These are phyloP conservation scores for Nerophis lumbriciformis DNA, from an alignment of 2,113 vertebrate species.

Conservation along the genomic window DNA sequence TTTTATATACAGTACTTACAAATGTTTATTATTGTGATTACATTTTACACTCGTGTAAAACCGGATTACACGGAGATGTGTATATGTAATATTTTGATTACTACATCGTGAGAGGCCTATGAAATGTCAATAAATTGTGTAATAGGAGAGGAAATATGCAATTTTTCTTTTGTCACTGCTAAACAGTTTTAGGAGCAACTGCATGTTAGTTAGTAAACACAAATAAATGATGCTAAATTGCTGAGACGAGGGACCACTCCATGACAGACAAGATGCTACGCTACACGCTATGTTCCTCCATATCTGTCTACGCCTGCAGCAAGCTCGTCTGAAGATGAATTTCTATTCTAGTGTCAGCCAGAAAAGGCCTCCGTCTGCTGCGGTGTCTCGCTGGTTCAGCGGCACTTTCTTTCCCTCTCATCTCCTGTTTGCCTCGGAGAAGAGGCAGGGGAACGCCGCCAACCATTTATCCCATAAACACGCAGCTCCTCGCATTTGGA, in stretches of 20 bases:
- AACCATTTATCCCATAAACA: slow-evolving; percentile 66
- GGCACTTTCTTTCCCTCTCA: slow-evolving; percentile 54
- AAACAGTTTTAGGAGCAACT: slow-evolving; percentile 15
- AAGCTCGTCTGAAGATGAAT: slow-evolving; percentile 47
- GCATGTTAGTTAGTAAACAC: slow-evolving; percentile 26
- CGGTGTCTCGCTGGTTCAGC: slow-evolving; percentile 47
- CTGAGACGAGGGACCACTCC: slow-evolving; percentile 24
- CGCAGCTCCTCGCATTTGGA: slow-evolving; percentile 49
- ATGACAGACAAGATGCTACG: slow-evolving; percentile 30
- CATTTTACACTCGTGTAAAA: no score
- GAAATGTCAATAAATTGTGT: neutral
- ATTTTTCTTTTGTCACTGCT: slow-evolving; percentile 8
- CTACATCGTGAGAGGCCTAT: no score
- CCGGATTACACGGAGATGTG: no score
- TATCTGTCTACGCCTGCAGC: slow-evolving; percentile 40
- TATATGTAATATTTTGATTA: no score
- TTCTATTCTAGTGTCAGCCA: slow-evolving; percentile 64
- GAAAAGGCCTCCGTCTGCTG: slow-evolving; percentile 57
- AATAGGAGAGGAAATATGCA: slow-evolving; percentile 9
- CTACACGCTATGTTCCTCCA: slow-evolving; percentile 38
- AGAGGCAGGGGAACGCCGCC: slow-evolving; percentile 60
- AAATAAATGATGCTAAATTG: slow-evolving; percentile 49
- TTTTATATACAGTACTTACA: no score
- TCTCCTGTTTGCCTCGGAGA: slow-evolving; percentile 61
- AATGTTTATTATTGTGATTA: no score